Evolutionary conservation across 1,140 invertebrate species (phyloP).

Genomic region (Drosophila ananassae): DNA sequence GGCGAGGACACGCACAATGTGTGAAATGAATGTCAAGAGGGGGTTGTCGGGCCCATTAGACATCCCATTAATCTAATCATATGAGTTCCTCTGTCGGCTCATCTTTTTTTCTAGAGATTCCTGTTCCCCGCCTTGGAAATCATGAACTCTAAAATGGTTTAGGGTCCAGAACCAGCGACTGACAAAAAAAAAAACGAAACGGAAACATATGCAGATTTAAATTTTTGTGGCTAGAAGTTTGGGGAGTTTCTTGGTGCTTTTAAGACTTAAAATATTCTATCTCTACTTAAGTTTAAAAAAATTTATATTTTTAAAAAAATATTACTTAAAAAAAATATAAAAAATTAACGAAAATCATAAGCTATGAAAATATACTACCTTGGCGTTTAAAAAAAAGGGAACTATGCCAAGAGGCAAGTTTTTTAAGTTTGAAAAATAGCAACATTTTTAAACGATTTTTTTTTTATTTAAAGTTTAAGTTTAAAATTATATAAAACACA

Average conservation of each 20-base stretch:
- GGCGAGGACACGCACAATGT: conserved; percentile 26
- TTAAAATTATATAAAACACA: no score
- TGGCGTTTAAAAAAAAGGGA: no score
- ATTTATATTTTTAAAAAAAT: no score
- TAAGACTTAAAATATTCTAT: neutral
- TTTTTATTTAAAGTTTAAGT: neutral
- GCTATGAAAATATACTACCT: no score
- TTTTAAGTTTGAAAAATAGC: no score
- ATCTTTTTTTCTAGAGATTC: neutral
- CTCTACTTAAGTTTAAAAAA: no score
- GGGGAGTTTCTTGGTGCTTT: no score
- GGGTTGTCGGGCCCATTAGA: conserved; percentile 60
- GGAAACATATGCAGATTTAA: neutral
- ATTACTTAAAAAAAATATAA: no score
- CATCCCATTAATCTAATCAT: conserved; percentile 81
- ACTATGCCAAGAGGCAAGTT: no score
- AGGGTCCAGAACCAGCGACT: neutral
- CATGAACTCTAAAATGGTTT: conserved; percentile 73
- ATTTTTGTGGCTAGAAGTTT: neutral
- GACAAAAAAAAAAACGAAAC: neutral
- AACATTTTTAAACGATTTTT: no score
- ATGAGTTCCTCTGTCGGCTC: conserved; percentile 48
- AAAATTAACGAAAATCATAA: no score
- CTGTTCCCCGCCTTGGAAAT: conserved; percentile 41
- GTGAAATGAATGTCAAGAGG: conserved; percentile 12